These are phyloP conservation scores for Labeo rohita DNA, from an alignment of 2,113 vertebrate species.

Conservation along the genomic window DNA sequence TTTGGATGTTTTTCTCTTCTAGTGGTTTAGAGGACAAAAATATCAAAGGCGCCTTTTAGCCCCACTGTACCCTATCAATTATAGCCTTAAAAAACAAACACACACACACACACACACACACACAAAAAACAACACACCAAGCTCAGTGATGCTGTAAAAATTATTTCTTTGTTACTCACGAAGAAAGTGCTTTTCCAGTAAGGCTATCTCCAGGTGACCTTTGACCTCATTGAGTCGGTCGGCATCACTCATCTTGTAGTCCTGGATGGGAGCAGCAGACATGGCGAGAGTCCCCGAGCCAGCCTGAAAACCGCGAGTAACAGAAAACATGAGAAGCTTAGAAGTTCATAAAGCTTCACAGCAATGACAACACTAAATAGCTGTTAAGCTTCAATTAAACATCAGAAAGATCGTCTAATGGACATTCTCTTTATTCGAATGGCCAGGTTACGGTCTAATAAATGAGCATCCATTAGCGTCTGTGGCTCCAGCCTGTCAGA, in stretches of 20 bases:
- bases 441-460: not conserved
- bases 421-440: not conserved
- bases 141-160: not conserved
- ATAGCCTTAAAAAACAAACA: too few relatives aligned
- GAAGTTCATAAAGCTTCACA: not conserved
- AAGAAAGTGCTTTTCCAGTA: slow-evolving; percentile 96
- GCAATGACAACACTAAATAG: not conserved
- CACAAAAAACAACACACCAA: too few relatives aligned
- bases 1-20: too few relatives aligned
- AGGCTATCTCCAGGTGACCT: slow-evolving; percentile 96
- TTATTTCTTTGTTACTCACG: slow-evolving; percentile 80
- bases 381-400: not conserved
- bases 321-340: slow-evolving; percentile 11
- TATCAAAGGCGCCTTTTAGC: too few relatives aligned
- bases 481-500: slow-evolving; percentile 20
- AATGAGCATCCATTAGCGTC: slow-evolving; percentile 19
- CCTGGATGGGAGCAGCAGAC: slow-evolving; percentile 80
- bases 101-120: too few relatives aligned
- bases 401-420: not conserved
- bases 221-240: slow-evolving; percentile 93
- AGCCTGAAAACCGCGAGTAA: slow-evolving; percentile 73
- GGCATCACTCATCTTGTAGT: slow-evolving; percentile 83
- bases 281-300: slow-evolving; percentile 81
- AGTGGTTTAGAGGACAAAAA: too few relatives aligned
- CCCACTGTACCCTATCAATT: too few relatives aligned